A percentile compares a stretch with the other conserved stretches of the same genome.
phyloP scores from a whole-genome alignment of 2,888 invertebrate genomes.

The Tuberolachnus salignus region DNA sequence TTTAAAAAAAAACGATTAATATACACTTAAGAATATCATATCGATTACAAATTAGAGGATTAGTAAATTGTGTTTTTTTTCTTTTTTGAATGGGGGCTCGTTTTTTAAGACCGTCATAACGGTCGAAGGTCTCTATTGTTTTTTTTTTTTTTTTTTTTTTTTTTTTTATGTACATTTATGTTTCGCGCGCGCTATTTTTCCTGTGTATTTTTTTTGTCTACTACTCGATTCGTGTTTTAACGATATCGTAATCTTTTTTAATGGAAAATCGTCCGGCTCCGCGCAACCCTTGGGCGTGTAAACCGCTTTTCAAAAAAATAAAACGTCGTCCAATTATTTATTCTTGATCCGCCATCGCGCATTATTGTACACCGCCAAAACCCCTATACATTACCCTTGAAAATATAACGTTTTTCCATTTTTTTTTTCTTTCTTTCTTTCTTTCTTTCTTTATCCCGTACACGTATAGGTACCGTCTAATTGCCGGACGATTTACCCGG shows the following conservation, averaged over 20 bases:
- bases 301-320: conserved; percentile 44
- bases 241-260: conserved; percentile 16
- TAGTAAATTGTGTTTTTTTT: too few species aligned
- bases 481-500: conserved; percentile 45
- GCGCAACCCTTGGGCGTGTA: conserved; percentile 28
- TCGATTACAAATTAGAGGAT: too few species aligned
- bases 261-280: conserved; percentile 19
- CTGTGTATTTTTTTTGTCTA: too few species aligned
- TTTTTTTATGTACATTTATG: too few species aligned
- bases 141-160: too few species aligned
- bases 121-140: too few species aligned
- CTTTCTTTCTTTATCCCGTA: conserved; percentile 7
- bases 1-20: too few species aligned
- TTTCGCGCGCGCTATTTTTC: too few species aligned
- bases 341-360: conserved; percentile 25
- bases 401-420: conserved; percentile 23
- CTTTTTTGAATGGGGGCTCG: too few species aligned
- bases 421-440: conserved; percentile 8
- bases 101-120: too few species aligned
- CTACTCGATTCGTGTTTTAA: too few species aligned
- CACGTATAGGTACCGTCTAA: conserved; percentile 23
- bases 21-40: too few species aligned
- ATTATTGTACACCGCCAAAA: background rate
- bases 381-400: background rate
- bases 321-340: conserved; percentile 52